These are phyloP conservation scores for Drosophila pseudoananassae DNA, from an alignment of 1,140 invertebrate genomes.

Conservation along the genomic window DNA sequence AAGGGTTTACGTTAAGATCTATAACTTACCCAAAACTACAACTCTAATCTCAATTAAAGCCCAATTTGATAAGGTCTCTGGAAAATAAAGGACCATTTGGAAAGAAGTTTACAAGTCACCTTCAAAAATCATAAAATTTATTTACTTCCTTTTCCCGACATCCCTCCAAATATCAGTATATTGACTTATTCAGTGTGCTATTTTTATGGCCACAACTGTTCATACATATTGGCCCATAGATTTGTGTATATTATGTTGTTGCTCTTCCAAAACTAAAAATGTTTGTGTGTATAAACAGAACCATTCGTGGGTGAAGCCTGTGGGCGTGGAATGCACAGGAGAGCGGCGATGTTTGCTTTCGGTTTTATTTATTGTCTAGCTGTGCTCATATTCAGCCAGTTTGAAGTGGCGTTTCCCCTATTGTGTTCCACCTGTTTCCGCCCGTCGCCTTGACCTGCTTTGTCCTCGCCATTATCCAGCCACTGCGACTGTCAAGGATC, in stretches of 20 bases:
- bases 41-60: too few species aligned
- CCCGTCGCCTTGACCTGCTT: slow-evolving; percentile 58
- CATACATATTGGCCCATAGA: slow-evolving; percentile 17
- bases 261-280: slow-evolving; percentile 47
- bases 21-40: too few species aligned
- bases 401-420: slow-evolving; percentile 2
- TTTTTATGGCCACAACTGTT: slow-evolving; percentile 21
- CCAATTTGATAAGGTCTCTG: too few species aligned
- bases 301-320: slow-evolving; percentile 32
- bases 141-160: background rate
- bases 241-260: slow-evolving; percentile 53
- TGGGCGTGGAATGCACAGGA: slow-evolving; percentile 52
- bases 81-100: too few species aligned
- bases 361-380: slow-evolving; percentile 31
- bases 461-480: slow-evolving; percentile 63
- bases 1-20: too few species aligned
- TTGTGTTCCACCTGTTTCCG: slow-evolving; percentile 30
- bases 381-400: slow-evolving; percentile 23
- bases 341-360: slow-evolving; percentile 36
- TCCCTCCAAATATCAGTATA: background rate
- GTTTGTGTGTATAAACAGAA: slow-evolving; percentile 56
- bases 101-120: too few species aligned
- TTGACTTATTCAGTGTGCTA: background rate
- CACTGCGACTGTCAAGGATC: slow-evolving; percentile 54
- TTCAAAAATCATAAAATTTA: background rate